These are phyloP conservation scores for Lycocerus yunnanus DNA, from an alignment of 2,888 invertebrate genomes.

Conservation along the genomic window DNA sequence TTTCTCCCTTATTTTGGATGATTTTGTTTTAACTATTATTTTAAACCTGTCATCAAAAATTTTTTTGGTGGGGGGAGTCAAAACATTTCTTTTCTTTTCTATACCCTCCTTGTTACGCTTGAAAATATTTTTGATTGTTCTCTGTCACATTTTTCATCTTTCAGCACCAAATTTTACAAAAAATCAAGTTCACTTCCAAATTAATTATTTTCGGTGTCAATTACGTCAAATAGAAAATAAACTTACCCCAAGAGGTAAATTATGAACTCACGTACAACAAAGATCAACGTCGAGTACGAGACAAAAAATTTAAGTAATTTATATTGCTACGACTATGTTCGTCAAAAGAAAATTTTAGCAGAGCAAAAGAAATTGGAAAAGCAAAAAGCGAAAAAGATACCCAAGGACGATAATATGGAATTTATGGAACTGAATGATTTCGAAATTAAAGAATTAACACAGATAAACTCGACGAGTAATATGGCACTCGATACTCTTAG, in stretches of 20 bases:
- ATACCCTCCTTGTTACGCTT: no score
- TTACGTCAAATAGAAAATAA: not conserved
- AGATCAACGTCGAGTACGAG: not conserved
- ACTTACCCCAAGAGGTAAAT: not conserved
- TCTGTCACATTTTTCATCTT: not conserved
- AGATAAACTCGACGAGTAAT: not conserved
- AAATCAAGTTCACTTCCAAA: not conserved
- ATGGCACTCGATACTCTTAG: not conserved
- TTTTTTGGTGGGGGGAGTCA: no score
- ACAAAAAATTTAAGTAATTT: not conserved
- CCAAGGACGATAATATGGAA: not conserved
- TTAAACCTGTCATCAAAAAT: no score
- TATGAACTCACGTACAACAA: not conserved
- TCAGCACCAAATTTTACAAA: not conserved
- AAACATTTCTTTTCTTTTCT: no score
- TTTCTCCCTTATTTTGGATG: no score
- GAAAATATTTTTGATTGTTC: no score
- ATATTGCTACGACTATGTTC: not conserved
- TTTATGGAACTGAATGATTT: not conserved
- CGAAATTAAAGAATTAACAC: not conserved
- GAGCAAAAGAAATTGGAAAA: not conserved
- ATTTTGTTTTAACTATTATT: no score
- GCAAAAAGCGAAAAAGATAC: not conserved
- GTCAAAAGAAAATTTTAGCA: not conserved
- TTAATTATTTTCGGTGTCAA: not conserved